Evolutionary conservation across 2,888 invertebrate species (phyloP), one percentile per base, ranked within the genome.

Genomic region (Colletes collaris): DNA sequence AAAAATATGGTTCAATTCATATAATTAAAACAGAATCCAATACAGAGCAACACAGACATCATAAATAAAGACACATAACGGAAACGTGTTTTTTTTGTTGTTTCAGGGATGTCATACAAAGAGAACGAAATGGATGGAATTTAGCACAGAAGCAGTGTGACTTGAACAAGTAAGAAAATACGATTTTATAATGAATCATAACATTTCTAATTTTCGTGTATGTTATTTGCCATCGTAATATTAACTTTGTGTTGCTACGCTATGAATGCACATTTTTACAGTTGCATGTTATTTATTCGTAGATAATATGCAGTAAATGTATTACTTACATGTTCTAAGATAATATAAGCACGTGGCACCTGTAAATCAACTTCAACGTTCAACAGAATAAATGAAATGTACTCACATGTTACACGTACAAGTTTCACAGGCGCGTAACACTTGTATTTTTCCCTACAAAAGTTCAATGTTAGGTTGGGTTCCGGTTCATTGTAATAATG

Each of bases 141-240:
- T 67, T 85, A 63, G 76, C 83, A 40, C 81, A 86, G 40, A 87
- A 88, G 62, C 82, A 88, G 37, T 83, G 64, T 69, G 83, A 81
- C 19, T 74, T 90, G 4, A 89, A 89, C 68, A 89, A 84, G 84
- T 84, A 62, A 84, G 81, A 6, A 40, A 40, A 27, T 27, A 27
- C 27, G 27, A 27, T 27, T 27, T 2, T 2, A 27, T 27, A 27
- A 27, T 27, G 27, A 27, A 27, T 27, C 27, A 27, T n/a, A n/a
- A 55, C 8, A 2, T 44, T 44, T 10, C 8, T 19, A 7, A 44
- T n/a, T 27, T 50, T 59, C 7, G 4, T 37, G 40, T 2, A 27
- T 10, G 3, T 40, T 19, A 27, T 55, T 27, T n/a, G 27, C 10
- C 4, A 27, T 27, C 19, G 2, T 55, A 37, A 35, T 35, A 13